These are phyloP conservation scores for Amphibalanus amphitrite DNA, from an alignment of 1,140 invertebrate species.

Conservation along the genomic window DNA sequence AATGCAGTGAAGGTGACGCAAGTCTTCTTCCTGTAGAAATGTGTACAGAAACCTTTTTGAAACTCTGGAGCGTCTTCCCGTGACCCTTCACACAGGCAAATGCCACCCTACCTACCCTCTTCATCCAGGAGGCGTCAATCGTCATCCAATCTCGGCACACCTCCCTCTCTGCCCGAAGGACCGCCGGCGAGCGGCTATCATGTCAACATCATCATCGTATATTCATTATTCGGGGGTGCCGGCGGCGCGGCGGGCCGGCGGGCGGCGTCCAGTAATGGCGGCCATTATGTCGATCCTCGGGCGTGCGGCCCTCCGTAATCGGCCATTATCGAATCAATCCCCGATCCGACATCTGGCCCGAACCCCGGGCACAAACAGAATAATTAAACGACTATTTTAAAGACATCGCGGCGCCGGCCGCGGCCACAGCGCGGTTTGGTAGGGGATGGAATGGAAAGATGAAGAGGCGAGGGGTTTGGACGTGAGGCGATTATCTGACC, in stretches of 20 bases:
- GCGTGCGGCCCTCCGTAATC: neutral
- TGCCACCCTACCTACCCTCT: neutral
- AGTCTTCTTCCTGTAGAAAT: too few species aligned
- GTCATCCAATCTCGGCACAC: neutral
- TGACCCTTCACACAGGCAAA: neutral
- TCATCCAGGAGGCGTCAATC: neutral
- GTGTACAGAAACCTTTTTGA: too few species aligned
- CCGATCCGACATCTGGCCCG: neutral
- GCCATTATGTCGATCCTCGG: neutral
- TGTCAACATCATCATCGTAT: neutral
- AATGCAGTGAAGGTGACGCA: too few species aligned
- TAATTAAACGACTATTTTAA: constrained; percentile 2
- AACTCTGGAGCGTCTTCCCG: too few species aligned
- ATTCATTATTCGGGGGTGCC: neutral
- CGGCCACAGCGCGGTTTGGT: too few species aligned
- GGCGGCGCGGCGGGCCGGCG: too few species aligned
- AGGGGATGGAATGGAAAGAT: too few species aligned
- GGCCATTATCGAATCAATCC: neutral
- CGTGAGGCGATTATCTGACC: too few species aligned
- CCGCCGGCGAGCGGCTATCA: neutral
- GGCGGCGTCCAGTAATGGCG: neutral
- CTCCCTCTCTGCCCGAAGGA: neutral
- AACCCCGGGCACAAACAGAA: neutral
- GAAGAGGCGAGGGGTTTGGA: too few species aligned
- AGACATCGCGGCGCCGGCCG: neutral